These are phyloP conservation scores for Rhinoderma darwinii DNA, from an alignment of 2,113 vertebrate species.

Conservation along the genomic window DNA sequence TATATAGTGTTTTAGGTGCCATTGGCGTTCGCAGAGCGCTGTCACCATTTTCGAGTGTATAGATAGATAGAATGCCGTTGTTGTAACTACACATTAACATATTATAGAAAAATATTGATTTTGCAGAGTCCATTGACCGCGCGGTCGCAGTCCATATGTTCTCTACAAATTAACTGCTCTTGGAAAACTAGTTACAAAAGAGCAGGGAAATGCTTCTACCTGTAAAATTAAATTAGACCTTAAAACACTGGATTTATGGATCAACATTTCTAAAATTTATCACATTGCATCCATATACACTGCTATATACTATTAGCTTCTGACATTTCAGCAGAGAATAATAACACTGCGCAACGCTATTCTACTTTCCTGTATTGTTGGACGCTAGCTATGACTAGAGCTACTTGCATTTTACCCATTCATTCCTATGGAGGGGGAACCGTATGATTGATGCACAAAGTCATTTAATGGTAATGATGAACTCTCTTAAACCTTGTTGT, in stretches of 20 bases:
- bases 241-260: not conserved
- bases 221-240: not conserved
- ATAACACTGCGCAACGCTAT: not conserved
- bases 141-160: not conserved
- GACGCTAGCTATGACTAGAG: not conserved
- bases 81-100: not conserved
- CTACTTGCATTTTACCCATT: not conserved
- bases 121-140: slow-evolving; percentile 11
- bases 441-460: not conserved
- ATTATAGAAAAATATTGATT: slow-evolving; percentile 27
- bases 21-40: no score
- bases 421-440: not conserved
- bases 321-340: not conserved
- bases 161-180: slow-evolving; percentile 3
- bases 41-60: no score
- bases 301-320: not conserved
- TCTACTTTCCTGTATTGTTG: not conserved
- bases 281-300: not conserved
- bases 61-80: not conserved
- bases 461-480: no score
- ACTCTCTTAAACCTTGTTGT: not conserved
- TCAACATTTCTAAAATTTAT: not conserved
- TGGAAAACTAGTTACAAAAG: not conserved
- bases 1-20: no score
- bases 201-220: not conserved